Evolutionary conservation across 2,888 invertebrate genomes (phyloP), one percentile per base, ranked within the genome.

Genomic region (Cantharis rufa): DNA sequence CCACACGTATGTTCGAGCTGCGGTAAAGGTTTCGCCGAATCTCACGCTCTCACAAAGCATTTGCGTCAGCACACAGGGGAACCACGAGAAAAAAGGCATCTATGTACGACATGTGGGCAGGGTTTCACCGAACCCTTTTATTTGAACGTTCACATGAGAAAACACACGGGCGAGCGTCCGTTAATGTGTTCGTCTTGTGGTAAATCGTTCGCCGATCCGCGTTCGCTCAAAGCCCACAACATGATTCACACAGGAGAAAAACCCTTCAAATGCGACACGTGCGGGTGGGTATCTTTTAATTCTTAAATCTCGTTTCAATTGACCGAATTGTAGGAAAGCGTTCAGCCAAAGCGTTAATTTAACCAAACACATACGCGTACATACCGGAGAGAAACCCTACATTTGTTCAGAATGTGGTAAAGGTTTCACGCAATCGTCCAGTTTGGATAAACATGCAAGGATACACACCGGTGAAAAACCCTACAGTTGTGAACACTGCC

Each of bases 11-110:
- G 92, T 82, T 88, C 85, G 28, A 79, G 83, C 48, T 92, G 92
- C 84, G 87, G 86, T 70, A 90, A 90, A 82, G 85, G 88, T 64
- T 92, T 91, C 86, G 87, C 89, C 0, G 92, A 92, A 84, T 86
- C 87, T 79, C 89, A 89, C 83, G 90, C 91, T 48, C 83, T 91
- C 80, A 87, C 88, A 1, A 86, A 91, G 0, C 92, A 92, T 84
- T 82, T 85, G 79, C 89, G 90, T 77, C 88, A 89, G 3, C 92
- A 92, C 86, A 89, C 90, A 61, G 91, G 91, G 2, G 87, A 90
- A 82, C 84, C 84, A 10, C 81, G 85, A 1, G 90, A 90, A 81
- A 90, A 90, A 83, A 89, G 87, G 77, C 88, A 89, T 82, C 83
- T 84, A 62, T 92, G 91, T 84, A 84, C 85, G 11, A 80, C 88